These are phyloP conservation scores for Hydropsyche tenuis DNA, from an alignment of 1,140 invertebrate genomes.

Conservation along the genomic window DNA sequence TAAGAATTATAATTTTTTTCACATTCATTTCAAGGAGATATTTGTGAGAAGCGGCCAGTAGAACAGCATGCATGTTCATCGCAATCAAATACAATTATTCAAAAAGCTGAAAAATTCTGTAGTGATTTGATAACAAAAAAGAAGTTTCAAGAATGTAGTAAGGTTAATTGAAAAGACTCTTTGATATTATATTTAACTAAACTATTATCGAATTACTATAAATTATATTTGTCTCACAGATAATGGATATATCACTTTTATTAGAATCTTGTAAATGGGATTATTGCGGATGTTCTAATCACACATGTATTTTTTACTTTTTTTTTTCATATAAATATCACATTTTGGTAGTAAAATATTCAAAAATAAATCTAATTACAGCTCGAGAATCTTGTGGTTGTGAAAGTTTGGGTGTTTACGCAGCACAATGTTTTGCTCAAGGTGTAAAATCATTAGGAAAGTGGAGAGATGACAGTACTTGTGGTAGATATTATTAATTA, in stretches of 20 bases:
- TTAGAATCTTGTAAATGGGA: slow-evolving; percentile 76
- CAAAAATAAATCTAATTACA: too few relatives aligned
- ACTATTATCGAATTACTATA: too few relatives aligned
- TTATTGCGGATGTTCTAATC: slow-evolving; percentile 71
- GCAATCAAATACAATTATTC: slow-evolving; percentile 54
- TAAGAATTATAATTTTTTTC: slow-evolving; percentile 13
- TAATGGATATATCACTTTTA: slow-evolving; percentile 64
- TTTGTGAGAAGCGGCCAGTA: slow-evolving; percentile 65
- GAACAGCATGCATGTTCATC: slow-evolving; percentile 62
- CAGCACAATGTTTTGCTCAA: slow-evolving; percentile 74
- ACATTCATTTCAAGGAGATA: slow-evolving; percentile 57
- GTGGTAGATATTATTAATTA: slow-evolving; percentile 70
- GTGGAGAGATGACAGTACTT: slow-evolving; percentile 77
- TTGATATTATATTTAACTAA: too few relatives aligned
- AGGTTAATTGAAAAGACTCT: slow-evolving; percentile 57
- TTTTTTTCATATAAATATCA: not conserved
- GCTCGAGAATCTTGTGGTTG: slow-evolving; percentile 75
- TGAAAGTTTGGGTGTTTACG: slow-evolving; percentile 76
- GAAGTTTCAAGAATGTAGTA: slow-evolving; percentile 69
- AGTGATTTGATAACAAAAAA: slow-evolving; percentile 67
- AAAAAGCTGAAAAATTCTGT: slow-evolving; percentile 69
- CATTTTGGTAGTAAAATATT: too few relatives aligned
- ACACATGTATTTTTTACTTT: slow-evolving; percentile 52
- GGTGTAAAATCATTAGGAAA: slow-evolving; percentile 66
- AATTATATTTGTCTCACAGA: slow-evolving; percentile 52